Percentiles rank a stretch among this genome's conserved stretches.
phyloP scores from a whole-genome alignment of 2,797 vertebrate species.

The Sandelia bainsii region DNA sequence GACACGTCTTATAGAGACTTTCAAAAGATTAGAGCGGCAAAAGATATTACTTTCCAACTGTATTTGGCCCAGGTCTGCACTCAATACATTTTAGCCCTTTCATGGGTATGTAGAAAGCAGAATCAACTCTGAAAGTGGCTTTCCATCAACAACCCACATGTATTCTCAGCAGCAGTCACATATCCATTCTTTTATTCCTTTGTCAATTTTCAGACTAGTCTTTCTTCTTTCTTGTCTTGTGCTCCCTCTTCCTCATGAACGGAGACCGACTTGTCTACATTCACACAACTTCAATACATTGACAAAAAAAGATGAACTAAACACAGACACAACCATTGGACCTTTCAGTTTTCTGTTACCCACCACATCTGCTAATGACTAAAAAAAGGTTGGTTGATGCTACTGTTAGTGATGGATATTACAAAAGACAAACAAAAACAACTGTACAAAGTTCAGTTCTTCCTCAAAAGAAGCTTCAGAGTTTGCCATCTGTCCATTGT shows the following conservation, averaged over 20 bases:
- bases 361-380: constrained; percentile 26
- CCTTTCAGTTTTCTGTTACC: constrained; percentile 36
- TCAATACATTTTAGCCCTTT: constrained; percentile 76
- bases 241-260: constrained; percentile 38
- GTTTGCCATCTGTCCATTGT: constrained; percentile 35
- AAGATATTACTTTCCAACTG: neutral
- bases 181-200: constrained; percentile 37
- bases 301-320: constrained; percentile 54
- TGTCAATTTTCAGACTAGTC: constrained; percentile 17
- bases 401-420: constrained; percentile 65
- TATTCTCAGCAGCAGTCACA: constrained; percentile 64
- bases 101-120: constrained; percentile 50
- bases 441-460: constrained; percentile 74
- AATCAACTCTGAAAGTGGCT: constrained; percentile 35
- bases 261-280: constrained; percentile 51
- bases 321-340: constrained; percentile 32
- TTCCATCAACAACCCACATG: constrained; percentile 39
- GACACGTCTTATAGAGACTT: neutral
- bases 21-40: neutral
- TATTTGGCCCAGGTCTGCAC: constrained; percentile 70
- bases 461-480: constrained; percentile 52
- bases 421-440: constrained; percentile 40
- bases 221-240: constrained; percentile 19
- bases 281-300: constrained; percentile 63
- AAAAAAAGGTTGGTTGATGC: constrained; percentile 58